phyloP scores from a whole-genome alignment of 2,797 vertebrate genomes.

The Poecilia velifera region DNA sequence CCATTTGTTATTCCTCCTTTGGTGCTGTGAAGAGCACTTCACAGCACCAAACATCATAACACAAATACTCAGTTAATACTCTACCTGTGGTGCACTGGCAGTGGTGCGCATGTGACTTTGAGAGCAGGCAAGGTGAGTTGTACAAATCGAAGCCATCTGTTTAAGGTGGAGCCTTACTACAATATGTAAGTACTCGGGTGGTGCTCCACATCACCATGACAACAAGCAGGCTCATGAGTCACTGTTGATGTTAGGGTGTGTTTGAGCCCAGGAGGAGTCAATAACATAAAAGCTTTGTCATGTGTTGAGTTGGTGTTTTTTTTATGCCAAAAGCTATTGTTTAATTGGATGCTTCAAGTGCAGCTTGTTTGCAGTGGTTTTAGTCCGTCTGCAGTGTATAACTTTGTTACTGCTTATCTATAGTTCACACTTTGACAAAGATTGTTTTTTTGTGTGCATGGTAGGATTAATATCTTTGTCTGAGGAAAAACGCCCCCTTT shows the following conservation, averaged over 20 bases:
- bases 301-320: background rate
- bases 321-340: constrained; percentile 13
- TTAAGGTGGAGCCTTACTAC: constrained; percentile 36
- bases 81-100: background rate
- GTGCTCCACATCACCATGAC: constrained; percentile 37
- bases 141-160: constrained; percentile 23
- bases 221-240: constrained; percentile 44
- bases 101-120: constrained; percentile 2
- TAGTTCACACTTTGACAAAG: constrained; percentile 12
- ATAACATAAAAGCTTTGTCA: constrained; percentile 9
- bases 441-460: constrained; percentile 25
- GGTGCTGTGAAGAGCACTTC: background rate
- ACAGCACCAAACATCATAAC: background rate
- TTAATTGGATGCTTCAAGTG: constrained; percentile 21
- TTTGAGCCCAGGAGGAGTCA: constrained; percentile 28
- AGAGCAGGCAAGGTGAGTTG: constrained; percentile 1
- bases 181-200: constrained; percentile 36
- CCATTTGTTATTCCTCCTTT: background rate
- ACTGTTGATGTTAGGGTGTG: constrained; percentile 59
- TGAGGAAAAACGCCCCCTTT: constrained; percentile 20
- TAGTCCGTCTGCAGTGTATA: background rate
- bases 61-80: constrained; percentile 1
- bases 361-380: constrained; percentile 2
- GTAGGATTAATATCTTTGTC: constrained; percentile 13
- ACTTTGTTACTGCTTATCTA: background rate